A percentile compares a stretch with the other conserved stretches of the same genome.
Conservation (phyloP, 2,113 vertebrate genomes). For the Crotalus helleri region DNA sequence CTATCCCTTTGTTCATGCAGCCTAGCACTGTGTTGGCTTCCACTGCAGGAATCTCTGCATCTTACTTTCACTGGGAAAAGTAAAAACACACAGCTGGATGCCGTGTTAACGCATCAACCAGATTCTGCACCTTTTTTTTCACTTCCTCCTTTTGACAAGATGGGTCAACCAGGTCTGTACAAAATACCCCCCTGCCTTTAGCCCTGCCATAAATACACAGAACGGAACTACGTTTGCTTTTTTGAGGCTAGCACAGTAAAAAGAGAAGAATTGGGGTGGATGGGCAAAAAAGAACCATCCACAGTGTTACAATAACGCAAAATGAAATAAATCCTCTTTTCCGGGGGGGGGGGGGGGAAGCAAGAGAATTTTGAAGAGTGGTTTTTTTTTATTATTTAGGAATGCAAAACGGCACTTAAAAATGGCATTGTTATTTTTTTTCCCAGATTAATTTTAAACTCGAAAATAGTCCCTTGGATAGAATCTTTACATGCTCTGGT, state of each 20-base stretch:
- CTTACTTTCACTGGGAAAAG: not conserved
- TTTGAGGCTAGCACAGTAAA: not conserved
- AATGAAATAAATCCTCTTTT: not conserved
- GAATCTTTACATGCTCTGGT: not conserved
- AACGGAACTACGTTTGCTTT: not conserved
- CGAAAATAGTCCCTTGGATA: not conserved
- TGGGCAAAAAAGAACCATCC: no score
- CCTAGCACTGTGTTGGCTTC: not conserved
- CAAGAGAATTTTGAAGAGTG: not conserved
- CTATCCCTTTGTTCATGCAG: no score
- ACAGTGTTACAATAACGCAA: not conserved
- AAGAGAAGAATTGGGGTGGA: not conserved
- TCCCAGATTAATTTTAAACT: not conserved
- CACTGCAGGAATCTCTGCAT: not conserved
- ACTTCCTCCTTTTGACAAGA: constrained; percentile 14
- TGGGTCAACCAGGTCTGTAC: not conserved
- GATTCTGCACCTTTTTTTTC: not conserved
- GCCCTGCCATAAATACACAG: not conserved
- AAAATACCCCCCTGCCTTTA: not conserved
- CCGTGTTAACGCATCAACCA: not conserved
- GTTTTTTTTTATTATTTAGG: not conserved
- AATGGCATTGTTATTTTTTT: not conserved
- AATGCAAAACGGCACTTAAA: not conserved
- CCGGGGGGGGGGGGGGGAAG: not conserved
- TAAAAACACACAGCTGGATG: not conserved